Evolutionary conservation across 2,888 invertebrate species (phyloP).

Genomic region (Formica aserva): DNA sequence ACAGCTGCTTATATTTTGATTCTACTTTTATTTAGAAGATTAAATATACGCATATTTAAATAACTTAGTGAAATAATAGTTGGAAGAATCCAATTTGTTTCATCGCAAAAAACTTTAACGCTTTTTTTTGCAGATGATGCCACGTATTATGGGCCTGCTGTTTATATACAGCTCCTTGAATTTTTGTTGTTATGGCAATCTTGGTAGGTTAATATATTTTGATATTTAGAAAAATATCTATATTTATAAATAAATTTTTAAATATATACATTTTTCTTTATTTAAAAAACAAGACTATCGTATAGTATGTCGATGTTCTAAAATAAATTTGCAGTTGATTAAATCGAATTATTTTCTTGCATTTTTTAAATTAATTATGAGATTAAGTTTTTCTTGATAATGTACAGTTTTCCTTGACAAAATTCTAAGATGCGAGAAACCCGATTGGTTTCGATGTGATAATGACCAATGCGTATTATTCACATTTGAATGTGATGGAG

Average conservation of each 20-base stretch:
- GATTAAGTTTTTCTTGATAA: not conserved
- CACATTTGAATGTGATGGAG: slow-evolving; percentile 87
- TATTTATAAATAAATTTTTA: slow-evolving; percentile 6
- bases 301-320: not conserved
- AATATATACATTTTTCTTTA: not conserved
- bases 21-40: not conserved
- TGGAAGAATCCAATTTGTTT: not conserved
- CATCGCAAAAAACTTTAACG: not conserved
- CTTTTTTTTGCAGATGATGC: slow-evolving; percentile 62
- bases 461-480: slow-evolving; percentile 87
- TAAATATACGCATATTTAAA: not conserved
- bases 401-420: too few relatives aligned
- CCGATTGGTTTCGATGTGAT: slow-evolving; percentile 85
- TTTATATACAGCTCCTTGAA: slow-evolving; percentile 40
- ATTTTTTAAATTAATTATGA: not conserved
- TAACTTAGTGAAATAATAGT: not conserved
- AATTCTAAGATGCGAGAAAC: not conserved
- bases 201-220: slow-evolving; percentile 40
- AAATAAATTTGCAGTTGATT: not conserved
- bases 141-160: slow-evolving; percentile 13
- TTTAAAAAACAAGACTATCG: not conserved
- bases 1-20: not conserved
- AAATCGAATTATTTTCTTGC: not conserved
- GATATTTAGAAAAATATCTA: not conserved
- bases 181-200: not conserved